phyloP scores from a whole-genome alignment of 2,113 vertebrate genomes.

The Lepus americanus region DNA sequence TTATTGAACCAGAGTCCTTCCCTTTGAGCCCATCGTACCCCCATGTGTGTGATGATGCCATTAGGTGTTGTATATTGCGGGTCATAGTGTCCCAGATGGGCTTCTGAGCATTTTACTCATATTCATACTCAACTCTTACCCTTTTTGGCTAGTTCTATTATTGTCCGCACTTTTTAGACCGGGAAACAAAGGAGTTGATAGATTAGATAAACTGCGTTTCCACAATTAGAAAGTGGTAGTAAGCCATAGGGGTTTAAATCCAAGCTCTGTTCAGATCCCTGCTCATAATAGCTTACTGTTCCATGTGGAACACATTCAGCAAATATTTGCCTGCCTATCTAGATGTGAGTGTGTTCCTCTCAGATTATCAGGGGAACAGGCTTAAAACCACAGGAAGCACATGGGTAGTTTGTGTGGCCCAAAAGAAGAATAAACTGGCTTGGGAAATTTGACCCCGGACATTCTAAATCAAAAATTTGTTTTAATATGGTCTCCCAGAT shows the following conservation, averaged over 20 bases:
- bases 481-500: not conserved
- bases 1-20: not conserved
- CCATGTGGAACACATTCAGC: not conserved
- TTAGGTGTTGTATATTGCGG: rapidly evolving
- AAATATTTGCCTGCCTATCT: not conserved
- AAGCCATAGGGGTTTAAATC: not conserved
- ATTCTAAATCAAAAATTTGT: not conserved
- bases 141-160: not conserved
- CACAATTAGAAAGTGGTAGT: not conserved
- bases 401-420: not conserved
- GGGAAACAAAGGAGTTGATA: not conserved
- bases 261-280: not conserved
- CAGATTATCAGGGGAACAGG: not conserved
- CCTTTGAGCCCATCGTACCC: not conserved
- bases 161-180: not conserved
- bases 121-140: not conserved
- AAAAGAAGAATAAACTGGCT: not conserved
- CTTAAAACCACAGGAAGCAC: not conserved
- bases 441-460: not conserved
- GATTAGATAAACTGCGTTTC: not conserved
- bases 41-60: not conserved
- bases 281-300: not conserved
- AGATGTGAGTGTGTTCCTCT: not conserved
- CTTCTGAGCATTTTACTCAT: not conserved
- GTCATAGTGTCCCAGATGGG: not conserved